Evolutionary conservation across 2,888 invertebrate species (phyloP), one percentile per base, ranked within the genome.

Genomic region (Acleris laterana): DNA sequence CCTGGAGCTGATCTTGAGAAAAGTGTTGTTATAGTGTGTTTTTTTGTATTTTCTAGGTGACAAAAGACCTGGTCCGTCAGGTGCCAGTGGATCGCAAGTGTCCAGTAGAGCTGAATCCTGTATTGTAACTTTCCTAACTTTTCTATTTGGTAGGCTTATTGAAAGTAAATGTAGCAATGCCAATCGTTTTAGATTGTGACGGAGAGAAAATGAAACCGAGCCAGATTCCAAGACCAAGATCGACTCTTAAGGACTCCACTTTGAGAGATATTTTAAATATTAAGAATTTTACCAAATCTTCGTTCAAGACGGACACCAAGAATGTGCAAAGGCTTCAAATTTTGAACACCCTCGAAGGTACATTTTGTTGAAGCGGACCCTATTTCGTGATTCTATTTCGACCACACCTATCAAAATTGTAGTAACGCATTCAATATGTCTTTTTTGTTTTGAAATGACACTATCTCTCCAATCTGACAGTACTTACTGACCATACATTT

Each of bases 251-350:
- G 44, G 73, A 73, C 42, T 42, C 56, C 42, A 19, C 42, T 28
- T 68, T 53, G 17, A 73, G 53, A 72, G 72, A 72, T 61, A 56
- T 50, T 28, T 58, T 66, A 22, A 53, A 63, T 22, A 52, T 19
- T 6, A 72, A 59, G 46, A 56, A 57, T 17, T 25, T 16, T 17
- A 16, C 59, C 2, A 55, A 69, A 19, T 58, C 66, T 58, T 49
- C 25, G 11, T 17, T 28, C 20, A 49, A 68, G n/a, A 69, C 74
- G 13, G 75, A 77, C 58, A 59, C 71, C 11, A 79, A 72, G 51
- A 83, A 82, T 68, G 69, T 87, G 44, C 87, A 87, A 68, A 80
- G 81, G 74, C 73, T 87, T 6, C 81, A 85, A 53, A 62, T 82
- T 57, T 68, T 86, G 16, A 76, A 76, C 53, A 76, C 82, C 5